These are phyloP conservation scores for Choloepus didactylus DNA, from an alignment of 2,797 vertebrate genomes.

Conservation along the genomic window DNA sequence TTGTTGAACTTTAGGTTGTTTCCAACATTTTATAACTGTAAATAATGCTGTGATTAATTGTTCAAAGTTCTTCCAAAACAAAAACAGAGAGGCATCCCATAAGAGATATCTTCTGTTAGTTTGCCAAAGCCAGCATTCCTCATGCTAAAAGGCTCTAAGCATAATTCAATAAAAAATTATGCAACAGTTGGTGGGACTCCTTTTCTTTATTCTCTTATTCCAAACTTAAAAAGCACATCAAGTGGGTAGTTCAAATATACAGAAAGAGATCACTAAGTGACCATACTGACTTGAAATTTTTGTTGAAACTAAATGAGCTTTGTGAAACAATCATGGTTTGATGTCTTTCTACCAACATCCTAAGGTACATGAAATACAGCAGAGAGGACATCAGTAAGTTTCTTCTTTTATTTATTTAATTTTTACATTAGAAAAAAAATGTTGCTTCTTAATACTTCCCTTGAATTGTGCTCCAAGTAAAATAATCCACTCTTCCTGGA, in stretches of 20 bases:
- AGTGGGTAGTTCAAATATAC: background rate
- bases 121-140: constrained; percentile 49
- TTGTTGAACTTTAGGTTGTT: constrained; percentile 73
- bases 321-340: background rate
- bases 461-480: background rate
- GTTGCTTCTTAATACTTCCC: background rate
- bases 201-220: constrained; percentile 13
- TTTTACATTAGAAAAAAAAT: background rate
- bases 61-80: constrained; percentile 52
- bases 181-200: background rate
- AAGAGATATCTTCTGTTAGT: constrained; percentile 42
- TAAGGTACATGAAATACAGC: background rate
- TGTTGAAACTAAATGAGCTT: background rate
- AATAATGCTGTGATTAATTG: constrained; percentile 65
- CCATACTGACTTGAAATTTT: background rate
- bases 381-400: background rate
- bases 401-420: background rate
- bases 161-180: constrained; percentile 50
- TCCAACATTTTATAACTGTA: constrained; percentile 66
- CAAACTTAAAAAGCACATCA: constrained; percentile 46
- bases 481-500: constrained; percentile 35
- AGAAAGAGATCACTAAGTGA: background rate
- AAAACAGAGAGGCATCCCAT: constrained; percentile 14
- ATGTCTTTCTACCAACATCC: background rate
- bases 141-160: background rate